Evolutionary conservation across 2,888 invertebrate genomes (phyloP).

Genomic region (Galerucella calmariensis): DNA sequence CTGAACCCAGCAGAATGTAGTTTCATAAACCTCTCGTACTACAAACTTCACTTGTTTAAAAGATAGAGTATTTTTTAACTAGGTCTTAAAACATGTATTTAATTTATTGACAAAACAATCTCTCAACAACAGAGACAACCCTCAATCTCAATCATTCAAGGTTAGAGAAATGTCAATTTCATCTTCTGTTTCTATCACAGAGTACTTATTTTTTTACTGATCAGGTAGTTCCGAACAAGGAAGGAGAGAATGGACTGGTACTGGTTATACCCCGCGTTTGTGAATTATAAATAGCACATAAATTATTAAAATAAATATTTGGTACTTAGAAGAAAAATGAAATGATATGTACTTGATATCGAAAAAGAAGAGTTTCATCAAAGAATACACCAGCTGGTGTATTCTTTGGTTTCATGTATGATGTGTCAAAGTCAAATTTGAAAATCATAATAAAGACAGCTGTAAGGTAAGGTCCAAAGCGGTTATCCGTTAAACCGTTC

Average conservation of each 20-base stretch:
- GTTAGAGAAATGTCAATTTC: neutral
- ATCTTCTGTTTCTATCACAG: neutral
- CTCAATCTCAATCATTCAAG: neutral
- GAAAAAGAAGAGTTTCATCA: no score
- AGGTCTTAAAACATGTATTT: neutral
- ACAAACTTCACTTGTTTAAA: neutral
- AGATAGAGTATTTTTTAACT: neutral
- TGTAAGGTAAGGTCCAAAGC: neutral
- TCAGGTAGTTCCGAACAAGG: no score
- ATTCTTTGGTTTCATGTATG: neutral
- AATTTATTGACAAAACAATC: neutral
- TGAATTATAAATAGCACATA: no score
- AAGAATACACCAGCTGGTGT: no score
- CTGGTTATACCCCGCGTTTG: no score
- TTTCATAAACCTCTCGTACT: neutral
- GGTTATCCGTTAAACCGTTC: conserved; percentile 13
- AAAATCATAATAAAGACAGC: neutral
- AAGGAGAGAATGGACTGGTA: no score
- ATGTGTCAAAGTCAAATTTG: neutral
- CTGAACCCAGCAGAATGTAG: neutral
- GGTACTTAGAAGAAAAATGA: no score
- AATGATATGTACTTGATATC: no score
- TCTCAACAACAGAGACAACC: no score
- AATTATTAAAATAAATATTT: no score
- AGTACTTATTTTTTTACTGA: neutral